A percentile compares a stretch with the other conserved stretches of the same genome.
Evolutionary conservation across 2,113 vertebrate genomes (phyloP).

Genomic region (Pteropus alecto): DNA sequence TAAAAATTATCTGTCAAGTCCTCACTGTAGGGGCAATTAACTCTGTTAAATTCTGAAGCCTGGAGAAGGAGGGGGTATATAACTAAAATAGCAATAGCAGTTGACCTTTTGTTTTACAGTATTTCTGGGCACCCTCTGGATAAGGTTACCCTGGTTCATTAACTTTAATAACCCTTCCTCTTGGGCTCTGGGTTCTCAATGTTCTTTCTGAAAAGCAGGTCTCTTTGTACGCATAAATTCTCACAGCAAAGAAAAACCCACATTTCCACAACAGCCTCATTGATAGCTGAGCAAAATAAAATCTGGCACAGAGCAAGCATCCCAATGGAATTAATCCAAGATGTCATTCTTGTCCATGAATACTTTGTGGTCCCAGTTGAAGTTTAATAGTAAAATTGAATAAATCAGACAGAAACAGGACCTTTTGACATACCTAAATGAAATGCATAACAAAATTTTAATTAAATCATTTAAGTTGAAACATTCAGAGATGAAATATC

Average conservation of each 20-base stretch:
- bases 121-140: constrained; percentile 81
- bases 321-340: constrained; percentile 83
- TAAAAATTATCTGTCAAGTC: constrained; percentile 57
- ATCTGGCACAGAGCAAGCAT: constrained; percentile 83
- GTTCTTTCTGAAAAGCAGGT: constrained; percentile 87
- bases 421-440: constrained; percentile 70
- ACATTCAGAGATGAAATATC: neutral
- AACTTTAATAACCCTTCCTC: constrained; percentile 88
- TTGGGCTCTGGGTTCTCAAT: constrained; percentile 83
- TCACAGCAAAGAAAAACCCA: constrained; percentile 88
- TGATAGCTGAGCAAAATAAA: constrained; percentile 86
- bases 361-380: constrained; percentile 75
- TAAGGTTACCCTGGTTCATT: constrained; percentile 88
- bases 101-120: constrained; percentile 81
- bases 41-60: constrained; percentile 33
- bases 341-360: constrained; percentile 79
- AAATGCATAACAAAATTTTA: constrained; percentile 40
- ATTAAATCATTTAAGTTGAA: constrained; percentile 53
- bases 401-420: constrained; percentile 69
- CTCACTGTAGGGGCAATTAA: constrained; percentile 51
- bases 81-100: constrained; percentile 74
- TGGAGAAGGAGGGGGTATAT: neutral
- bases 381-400: constrained; percentile 81
- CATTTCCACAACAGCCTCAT: constrained; percentile 88
- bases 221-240: constrained; percentile 87